Conservation (phyloP, 2,113 vertebrate genomes). For the Mola mola region DNA sequence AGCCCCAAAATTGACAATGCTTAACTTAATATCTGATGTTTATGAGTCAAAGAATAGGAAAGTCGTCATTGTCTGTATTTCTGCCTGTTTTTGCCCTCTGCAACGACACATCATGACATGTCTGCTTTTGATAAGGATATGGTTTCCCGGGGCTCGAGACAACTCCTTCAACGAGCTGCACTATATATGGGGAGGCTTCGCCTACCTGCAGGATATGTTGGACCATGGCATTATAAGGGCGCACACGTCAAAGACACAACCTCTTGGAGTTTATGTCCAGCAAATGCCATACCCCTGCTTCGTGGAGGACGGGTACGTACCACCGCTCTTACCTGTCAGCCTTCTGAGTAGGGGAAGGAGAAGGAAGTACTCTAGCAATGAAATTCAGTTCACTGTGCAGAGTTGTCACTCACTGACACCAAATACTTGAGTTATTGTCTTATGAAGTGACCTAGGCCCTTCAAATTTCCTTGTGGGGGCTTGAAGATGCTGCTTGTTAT, state of each 20-base stretch:
- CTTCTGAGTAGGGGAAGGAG: constrained; percentile 32
- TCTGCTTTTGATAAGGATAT: constrained; percentile 84
- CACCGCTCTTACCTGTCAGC: constrained; percentile 27
- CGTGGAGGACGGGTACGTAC: constrained; percentile 92
- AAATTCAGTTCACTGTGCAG: constrained; percentile 25
- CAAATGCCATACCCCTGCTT: constrained; percentile 98
- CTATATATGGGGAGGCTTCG: constrained; percentile 94
- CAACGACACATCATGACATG: constrained; percentile 48
- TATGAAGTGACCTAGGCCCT: no score
- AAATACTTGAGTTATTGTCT: no score
- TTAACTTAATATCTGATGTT: no score
- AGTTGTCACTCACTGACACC: no score
- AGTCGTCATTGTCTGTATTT: no score
- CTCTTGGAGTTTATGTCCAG: constrained; percentile 90
- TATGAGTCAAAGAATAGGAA: no score
- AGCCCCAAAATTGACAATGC: no score
- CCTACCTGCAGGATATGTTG: constrained; percentile 94
- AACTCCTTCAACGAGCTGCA: constrained; percentile 92
- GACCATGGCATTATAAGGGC: constrained; percentile 89
- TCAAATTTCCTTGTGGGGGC: constrained; percentile 51
- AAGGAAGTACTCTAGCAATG: constrained; percentile 40
- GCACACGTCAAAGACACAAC: constrained; percentile 83
- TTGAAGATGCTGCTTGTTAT: constrained; percentile 17
- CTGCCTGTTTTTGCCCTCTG: constrained; percentile 13
- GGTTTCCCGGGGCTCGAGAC: constrained; percentile 93